Conservation (phyloP, 1,140 invertebrate genomes). For the Fopius arisanus region DNA sequence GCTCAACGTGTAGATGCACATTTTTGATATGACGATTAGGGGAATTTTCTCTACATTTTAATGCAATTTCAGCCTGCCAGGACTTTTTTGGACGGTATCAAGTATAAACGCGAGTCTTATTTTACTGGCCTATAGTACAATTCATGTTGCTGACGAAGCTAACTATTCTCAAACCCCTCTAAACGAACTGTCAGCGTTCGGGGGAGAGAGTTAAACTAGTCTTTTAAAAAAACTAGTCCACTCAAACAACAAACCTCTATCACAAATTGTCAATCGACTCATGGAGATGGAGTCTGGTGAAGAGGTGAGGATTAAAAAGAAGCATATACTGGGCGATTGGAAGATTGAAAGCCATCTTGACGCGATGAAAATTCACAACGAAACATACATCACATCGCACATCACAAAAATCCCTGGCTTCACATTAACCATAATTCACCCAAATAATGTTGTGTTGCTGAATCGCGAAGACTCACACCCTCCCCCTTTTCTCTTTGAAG, state of each 20-base stretch:
- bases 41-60: no score
- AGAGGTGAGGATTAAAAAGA: not conserved
- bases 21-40: no score
- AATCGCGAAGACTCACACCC: no score
- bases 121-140: no score
- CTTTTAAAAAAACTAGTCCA: not conserved
- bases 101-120: no score
- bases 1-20: no score
- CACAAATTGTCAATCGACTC: not conserved
- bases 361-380: not conserved
- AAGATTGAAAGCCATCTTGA: not conserved
- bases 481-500: no score
- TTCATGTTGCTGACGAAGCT: constrained; percentile 21
- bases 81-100: no score
- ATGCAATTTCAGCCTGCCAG: no score
- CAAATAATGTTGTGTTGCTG: constrained; percentile 23
- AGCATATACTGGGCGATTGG: not conserved
- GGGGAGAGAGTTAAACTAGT: constrained; percentile 9
- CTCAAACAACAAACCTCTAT: not conserved
- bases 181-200: constrained; percentile 19
- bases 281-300: not conserved
- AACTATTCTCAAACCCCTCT: constrained; percentile 1
- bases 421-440: not conserved
- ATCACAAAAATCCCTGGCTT: not conserved
- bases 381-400: not conserved